Conservation (phyloP, 1,140 invertebrate species). For the Drosophila ananassae region DNA sequence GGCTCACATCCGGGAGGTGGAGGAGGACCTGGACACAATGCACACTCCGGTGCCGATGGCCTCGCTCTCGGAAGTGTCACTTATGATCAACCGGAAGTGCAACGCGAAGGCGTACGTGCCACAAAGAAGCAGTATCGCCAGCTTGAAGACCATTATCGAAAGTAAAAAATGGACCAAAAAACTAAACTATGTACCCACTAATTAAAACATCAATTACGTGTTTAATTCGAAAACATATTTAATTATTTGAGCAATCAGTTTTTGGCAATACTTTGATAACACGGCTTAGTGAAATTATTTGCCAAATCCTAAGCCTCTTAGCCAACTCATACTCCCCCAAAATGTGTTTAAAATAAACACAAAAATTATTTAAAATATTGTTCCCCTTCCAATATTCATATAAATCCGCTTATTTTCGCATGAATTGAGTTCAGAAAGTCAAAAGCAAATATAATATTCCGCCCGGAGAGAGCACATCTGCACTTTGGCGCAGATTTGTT, state of each 20-base stretch:
- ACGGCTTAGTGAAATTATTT: slow-evolving; percentile 1
- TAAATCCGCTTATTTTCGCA: slow-evolving; percentile 60
- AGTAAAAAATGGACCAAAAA: too few species aligned
- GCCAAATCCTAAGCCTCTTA: slow-evolving; percentile 3
- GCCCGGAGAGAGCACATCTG: slow-evolving; percentile 34
- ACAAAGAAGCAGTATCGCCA: too few species aligned
- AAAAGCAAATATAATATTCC: slow-evolving; percentile 48
- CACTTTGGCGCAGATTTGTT: slow-evolving; percentile 42
- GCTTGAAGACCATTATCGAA: too few species aligned
- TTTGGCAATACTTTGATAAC: slow-evolving; percentile 17
- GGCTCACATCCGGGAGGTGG: background rate
- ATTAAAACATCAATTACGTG: background rate
- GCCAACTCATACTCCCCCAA: background rate
- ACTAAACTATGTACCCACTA: background rate
- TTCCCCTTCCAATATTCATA: slow-evolving; percentile 13
- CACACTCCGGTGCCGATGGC: too few species aligned
- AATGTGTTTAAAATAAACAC: slow-evolving; percentile 28
- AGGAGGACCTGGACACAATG: background rate
- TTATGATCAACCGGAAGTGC: too few species aligned
- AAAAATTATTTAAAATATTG: slow-evolving; percentile 15
- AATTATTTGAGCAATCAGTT: background rate
- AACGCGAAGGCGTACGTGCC: too few species aligned
- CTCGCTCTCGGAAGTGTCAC: too few species aligned
- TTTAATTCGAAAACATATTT: background rate
- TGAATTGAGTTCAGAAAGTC: slow-evolving; percentile 50